Evolutionary conservation across 1,140 invertebrate species (phyloP), one percentile per base, ranked within the genome.

Genomic region (Bicyclus anynana): DNA sequence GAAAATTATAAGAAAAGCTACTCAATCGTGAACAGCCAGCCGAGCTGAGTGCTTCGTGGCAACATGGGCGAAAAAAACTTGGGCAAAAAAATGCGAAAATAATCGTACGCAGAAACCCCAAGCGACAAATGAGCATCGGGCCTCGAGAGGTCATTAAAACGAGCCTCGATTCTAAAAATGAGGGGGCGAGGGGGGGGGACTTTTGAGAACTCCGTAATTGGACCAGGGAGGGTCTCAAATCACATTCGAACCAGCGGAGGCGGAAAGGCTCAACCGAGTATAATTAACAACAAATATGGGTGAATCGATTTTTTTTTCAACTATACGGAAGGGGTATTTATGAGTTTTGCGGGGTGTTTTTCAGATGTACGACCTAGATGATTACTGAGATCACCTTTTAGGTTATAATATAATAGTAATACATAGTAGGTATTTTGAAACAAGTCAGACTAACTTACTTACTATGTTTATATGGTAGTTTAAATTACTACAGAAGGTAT

Each of bases 61-160:
- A 69, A 73, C 72, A 73, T 75, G 69, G 62, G 64, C 59, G 58
- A 69, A 76, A 80, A 66, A 27, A 27, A 5, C 26, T n/a, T n/a
- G 26, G 26, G 1, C 26, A 27, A 27, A 82, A 84, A 40, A 82
- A 82, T 71, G 74, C 65, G 67, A 80, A 79, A 78, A 87, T 82
- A 84, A 82, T 87, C 82, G 76, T 81, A 85, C 72, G 77, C 78
- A 80, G 80, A 67, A 85, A 79, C 75, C 79, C 82, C 72, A 60
- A 78, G n/a, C 84, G 84, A 86, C 84, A 87, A 87, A 86, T 87
- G 84, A 87, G 86, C 83, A 87, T 87, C 83, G 81, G 73, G 66
- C 62, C 74, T 87, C 64, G 75, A 87, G 84, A 86, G 84, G 84
- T 87, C 84, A 86, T 87, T 87, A 87, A 87, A 86, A 82, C 72